Evolutionary conservation across 2,797 vertebrate genomes (phyloP).

Genomic region (Neomorphus geoffroyi): DNA sequence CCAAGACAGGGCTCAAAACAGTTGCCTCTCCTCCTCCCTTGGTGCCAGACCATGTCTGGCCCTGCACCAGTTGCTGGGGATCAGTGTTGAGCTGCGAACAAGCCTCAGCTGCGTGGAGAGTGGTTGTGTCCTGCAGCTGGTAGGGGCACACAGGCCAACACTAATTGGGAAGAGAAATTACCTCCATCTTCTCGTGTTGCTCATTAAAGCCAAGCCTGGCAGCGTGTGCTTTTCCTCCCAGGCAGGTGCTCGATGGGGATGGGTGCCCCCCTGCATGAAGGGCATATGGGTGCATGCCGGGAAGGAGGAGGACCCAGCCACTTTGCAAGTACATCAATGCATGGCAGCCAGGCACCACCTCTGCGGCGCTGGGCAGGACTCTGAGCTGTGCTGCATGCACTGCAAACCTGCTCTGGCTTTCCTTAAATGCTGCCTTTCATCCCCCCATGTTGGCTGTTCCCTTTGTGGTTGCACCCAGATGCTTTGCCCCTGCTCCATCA

Average conservation of each 20-base stretch:
- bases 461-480: fast-evolving
- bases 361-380: fast-evolving
- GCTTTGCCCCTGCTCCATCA: neutral
- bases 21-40: neutral
- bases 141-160: neutral
- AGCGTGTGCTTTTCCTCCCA: neutral
- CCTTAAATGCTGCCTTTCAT: neutral
- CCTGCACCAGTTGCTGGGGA: fast-evolving
- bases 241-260: neutral
- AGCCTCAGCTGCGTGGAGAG: neutral
- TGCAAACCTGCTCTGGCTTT: neutral
- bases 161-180: neutral
- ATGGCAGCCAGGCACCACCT: neutral
- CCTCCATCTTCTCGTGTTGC: neutral
- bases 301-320: neutral
- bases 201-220: neutral
- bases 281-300: neutral
- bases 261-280: fast-evolving
- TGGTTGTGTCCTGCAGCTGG: fast-evolving
- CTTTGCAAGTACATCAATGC: neutral
- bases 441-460: neutral
- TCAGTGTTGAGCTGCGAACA: neutral
- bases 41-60: fast-evolving
- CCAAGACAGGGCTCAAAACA: neutral
- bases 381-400: neutral